phyloP scores from a whole-genome alignment of 2,113 vertebrate genomes.

The Reinhardtius hippoglossoides region DNA sequence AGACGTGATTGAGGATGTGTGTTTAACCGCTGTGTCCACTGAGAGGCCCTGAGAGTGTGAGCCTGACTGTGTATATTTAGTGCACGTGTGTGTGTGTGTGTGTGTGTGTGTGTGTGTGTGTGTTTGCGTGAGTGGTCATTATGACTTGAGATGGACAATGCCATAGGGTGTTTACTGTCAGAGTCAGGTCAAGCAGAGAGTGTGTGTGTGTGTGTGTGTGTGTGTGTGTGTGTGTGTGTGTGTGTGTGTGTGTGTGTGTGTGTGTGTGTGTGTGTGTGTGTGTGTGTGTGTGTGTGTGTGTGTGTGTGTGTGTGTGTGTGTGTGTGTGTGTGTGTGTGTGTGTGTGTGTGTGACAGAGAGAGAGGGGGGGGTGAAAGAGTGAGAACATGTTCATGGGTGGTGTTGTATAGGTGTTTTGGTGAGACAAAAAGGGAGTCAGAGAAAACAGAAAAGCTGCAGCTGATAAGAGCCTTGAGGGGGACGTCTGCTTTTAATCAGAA shows the following conservation, averaged over 20 bases:
- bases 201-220: background rate
- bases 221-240: background rate
- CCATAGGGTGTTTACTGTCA: constrained; percentile 65
- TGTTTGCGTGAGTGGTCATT: constrained; percentile 46
- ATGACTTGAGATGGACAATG: constrained; percentile 52
- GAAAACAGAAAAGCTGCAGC: constrained; percentile 66
- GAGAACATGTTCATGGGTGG: constrained; percentile 11
- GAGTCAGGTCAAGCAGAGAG: constrained; percentile 57
- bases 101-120: constrained; percentile 37
- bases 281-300: background rate
- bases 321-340: background rate
- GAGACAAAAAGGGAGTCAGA: constrained; percentile 59
- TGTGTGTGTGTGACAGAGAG: background rate
- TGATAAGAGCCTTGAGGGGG: constrained; percentile 76
- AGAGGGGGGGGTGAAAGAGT: background rate
- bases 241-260: background rate
- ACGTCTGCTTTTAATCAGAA: constrained; percentile 73
- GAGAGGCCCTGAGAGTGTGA: constrained; percentile 72
- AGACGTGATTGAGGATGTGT: constrained; percentile 83
- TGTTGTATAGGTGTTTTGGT: constrained; percentile 51
- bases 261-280: background rate
- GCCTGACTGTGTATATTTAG: constrained; percentile 61
- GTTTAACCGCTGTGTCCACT: constrained; percentile 81
- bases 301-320: background rate
- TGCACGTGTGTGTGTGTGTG: constrained; percentile 41